phyloP scores from a whole-genome alignment of 92 coral and sea anemone genomes.

The Parazoanthus atlanticus region DNA sequence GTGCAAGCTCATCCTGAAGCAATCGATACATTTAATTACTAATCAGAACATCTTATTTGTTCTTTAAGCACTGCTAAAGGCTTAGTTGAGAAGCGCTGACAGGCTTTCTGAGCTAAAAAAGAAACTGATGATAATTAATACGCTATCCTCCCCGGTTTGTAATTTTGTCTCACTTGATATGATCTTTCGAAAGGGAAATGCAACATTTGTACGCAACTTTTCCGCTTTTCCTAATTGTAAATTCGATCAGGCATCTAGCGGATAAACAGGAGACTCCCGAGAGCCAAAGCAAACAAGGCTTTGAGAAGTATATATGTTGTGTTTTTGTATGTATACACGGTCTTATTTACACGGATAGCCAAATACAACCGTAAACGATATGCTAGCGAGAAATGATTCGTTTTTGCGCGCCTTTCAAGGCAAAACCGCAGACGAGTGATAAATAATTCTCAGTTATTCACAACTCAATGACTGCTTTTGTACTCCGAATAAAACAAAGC shows the following conservation, averaged over 20 bases:
- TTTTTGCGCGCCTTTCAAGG: not conserved
- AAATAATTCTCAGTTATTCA: not conserved
- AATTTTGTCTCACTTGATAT: not conserved
- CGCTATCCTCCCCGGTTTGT: not conserved
- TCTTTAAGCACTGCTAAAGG: constrained; percentile 26
- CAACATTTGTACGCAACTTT: not conserved
- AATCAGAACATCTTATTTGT: constrained; percentile 12
- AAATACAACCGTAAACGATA: not conserved
- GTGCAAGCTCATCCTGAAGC: not conserved
- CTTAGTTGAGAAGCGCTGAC: constrained; percentile 2
- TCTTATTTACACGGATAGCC: not conserved
- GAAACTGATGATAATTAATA: not conserved
- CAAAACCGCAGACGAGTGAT: constrained; percentile 10
- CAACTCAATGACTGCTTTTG: not conserved
- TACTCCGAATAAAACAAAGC: not conserved
- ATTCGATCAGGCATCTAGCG: not conserved
- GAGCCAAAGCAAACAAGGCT: not conserved
- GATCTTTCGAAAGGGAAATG: not conserved
- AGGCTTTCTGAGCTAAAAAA: not conserved
- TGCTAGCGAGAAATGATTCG: not conserved
- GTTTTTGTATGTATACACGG: not conserved
- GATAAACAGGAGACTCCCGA: not conserved
- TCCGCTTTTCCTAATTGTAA: not conserved
- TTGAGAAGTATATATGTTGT: not conserved
- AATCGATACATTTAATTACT: not conserved